Base-by-base conservation (phyloP, 2,797 vertebrate genomes). In the Pampus argenteus region DNA sequence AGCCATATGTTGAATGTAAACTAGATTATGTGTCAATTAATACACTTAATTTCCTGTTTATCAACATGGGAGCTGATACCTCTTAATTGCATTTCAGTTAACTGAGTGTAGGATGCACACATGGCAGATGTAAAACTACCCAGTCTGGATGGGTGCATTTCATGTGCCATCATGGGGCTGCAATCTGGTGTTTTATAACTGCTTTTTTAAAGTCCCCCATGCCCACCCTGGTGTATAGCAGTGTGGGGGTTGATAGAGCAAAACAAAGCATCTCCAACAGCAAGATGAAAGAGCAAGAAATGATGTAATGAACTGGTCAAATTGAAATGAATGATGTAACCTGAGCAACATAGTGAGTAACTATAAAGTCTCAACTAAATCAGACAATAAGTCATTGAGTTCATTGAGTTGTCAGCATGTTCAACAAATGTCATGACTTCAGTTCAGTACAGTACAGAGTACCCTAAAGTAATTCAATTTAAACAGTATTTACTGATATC, bases 181-280 rank as follows among this genome's bases (percentile, higher is more conserved):
- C 58, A 67, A 55, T 70, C 57, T 73, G 60, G 51, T 70, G 45
- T 78, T 86, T 83, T 73, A 60, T 66, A 70, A 75, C 48, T 36
- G 60, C 17, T 56, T 59, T 50, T 15, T 55, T 62, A 66, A 3
- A 1, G 23, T 58, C 70, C 56, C 51, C 71, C 70, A 76, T 76
- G 72, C 73, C 75, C 75, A 79, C 76, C 42, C 36, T 20, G 28
- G 48, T 52, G 54, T 28, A 45, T 31, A 62, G 52, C 50, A 73
- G 57, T 29, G 45, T 20, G 66, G 65, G 4, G 9, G 38, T 3
- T 44, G 64, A 72, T 59, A 78, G n/a, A 66, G 56, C 60, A 49
- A 14, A 23, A 50, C 26, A 79, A 6, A 78, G 15, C 56, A 31
- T 61, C 64, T 64, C 29, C 76, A 68, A 66, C 49, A 36, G 20